Percentiles rank a stretch among this genome's conserved stretches.
Conservation (phyloP, 1,140 invertebrate genomes). For the Goniozus legneri region DNA sequence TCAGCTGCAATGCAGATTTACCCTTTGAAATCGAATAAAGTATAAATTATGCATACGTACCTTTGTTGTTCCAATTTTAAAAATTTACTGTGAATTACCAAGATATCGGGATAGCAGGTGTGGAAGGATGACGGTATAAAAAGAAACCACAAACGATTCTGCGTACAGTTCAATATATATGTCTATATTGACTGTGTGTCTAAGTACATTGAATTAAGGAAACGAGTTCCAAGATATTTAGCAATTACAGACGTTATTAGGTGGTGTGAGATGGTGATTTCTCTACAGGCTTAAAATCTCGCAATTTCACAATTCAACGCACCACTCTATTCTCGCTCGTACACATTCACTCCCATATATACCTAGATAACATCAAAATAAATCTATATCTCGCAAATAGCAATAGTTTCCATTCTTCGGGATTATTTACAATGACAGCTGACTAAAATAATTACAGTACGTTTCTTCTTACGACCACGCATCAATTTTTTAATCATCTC, state of each 20-base stretch:
- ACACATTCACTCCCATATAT: constrained; percentile 32
- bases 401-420: constrained; percentile 37
- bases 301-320: background rate
- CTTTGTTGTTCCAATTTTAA: no score
- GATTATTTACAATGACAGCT: constrained; percentile 48
- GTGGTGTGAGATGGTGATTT: constrained; percentile 21
- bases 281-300: constrained; percentile 20
- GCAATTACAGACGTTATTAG: constrained; percentile 46
- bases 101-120: no score
- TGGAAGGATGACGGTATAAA: background rate
- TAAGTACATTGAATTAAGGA: constrained; percentile 53
- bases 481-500: no score
- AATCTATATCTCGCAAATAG: constrained; percentile 48
- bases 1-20: no score
- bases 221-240: constrained; percentile 47
- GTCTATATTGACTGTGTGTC: constrained; percentile 49
- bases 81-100: no score
- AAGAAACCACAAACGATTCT: background rate
- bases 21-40: no score
- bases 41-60: no score
- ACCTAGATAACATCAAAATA: constrained; percentile 57
- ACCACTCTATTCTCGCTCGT: constrained; percentile 21
- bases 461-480: no score
- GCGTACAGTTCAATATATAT: constrained; percentile 44
- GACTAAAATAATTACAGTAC: no score